A percentile compares a stretch with the other conserved stretches of the same genome.
Conservation (phyloP, 2,888 invertebrate genomes). For the Aspidapion aeneum region DNA sequence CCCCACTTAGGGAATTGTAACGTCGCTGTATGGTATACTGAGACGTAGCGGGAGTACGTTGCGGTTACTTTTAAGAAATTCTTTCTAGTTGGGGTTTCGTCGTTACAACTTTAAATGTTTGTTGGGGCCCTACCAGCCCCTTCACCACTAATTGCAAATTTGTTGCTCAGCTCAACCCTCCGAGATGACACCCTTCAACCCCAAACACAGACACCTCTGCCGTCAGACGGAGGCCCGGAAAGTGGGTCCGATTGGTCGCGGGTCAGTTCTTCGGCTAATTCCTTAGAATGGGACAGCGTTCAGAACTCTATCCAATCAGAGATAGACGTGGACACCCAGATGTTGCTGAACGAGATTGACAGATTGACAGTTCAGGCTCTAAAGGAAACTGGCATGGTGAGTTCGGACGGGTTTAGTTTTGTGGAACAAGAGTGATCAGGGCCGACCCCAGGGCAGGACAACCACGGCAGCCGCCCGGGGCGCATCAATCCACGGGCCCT, state of each 20-base stretch:
- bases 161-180: background rate
- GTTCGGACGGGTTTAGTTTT: slow-evolving; percentile 13
- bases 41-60: too few relatives aligned
- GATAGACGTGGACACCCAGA: slow-evolving; percentile 56
- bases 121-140: too few relatives aligned
- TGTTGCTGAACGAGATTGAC: slow-evolving; percentile 64
- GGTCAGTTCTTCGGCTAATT: slow-evolving; percentile 63
- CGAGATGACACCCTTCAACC: background rate
- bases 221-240: background rate
- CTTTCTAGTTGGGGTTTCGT: too few relatives aligned
- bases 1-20: too few relatives aligned
- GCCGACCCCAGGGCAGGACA: too few relatives aligned
- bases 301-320: slow-evolving; percentile 44
- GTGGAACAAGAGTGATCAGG: slow-evolving; percentile 15
- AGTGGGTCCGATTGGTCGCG: slow-evolving; percentile 56
- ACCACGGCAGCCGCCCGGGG: too few relatives aligned
- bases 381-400: slow-evolving; percentile 55
- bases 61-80: too few relatives aligned
- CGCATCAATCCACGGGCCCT: too few relatives aligned
- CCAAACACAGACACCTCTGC: background rate
- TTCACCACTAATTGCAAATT: too few relatives aligned
- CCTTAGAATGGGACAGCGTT: slow-evolving; percentile 66
- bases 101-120: too few relatives aligned
- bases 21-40: too few relatives aligned
- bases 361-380: slow-evolving; percentile 61